These are phyloP conservation scores for Pontoporia blainvillei DNA, from an alignment of 2,113 vertebrate genomes.

Conservation along the genomic window DNA sequence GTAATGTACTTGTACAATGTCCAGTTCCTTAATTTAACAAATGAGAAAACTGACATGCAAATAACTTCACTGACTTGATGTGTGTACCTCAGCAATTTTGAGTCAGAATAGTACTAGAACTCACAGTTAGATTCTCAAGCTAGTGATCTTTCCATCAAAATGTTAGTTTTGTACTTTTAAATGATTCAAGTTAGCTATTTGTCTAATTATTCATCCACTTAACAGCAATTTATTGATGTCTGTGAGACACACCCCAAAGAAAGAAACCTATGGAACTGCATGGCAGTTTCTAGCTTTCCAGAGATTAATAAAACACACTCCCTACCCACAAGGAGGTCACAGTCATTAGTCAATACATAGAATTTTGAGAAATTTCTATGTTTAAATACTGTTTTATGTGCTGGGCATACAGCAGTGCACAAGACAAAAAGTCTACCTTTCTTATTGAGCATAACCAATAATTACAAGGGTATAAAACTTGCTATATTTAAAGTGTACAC, in stretches of 20 bases:
- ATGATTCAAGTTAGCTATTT: neutral
- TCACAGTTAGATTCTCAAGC: neutral
- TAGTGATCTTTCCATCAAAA: neutral
- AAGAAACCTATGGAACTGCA: neutral
- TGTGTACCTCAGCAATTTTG: neutral
- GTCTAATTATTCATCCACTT: neutral
- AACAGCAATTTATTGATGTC: neutral
- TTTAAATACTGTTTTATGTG: neutral
- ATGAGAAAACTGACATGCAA: slow-evolving; percentile 25
- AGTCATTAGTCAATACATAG: neutral
- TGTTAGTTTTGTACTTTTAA: neutral
- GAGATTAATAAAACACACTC: neutral
- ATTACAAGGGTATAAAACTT: neutral
- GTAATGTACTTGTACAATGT: slow-evolving; percentile 40
- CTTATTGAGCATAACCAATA: neutral
- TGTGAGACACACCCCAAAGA: neutral
- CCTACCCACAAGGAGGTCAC: neutral
- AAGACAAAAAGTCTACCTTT: neutral
- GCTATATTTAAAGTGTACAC: neutral
- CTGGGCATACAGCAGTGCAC: neutral
- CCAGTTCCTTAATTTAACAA: slow-evolving; percentile 47
- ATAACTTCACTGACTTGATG: neutral
- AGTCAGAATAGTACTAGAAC: neutral
- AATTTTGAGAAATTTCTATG: neutral
- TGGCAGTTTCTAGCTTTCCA: neutral